phyloP scores from a whole-genome alignment of 1,140 invertebrate genomes.

The Conus ventricosus region DNA sequence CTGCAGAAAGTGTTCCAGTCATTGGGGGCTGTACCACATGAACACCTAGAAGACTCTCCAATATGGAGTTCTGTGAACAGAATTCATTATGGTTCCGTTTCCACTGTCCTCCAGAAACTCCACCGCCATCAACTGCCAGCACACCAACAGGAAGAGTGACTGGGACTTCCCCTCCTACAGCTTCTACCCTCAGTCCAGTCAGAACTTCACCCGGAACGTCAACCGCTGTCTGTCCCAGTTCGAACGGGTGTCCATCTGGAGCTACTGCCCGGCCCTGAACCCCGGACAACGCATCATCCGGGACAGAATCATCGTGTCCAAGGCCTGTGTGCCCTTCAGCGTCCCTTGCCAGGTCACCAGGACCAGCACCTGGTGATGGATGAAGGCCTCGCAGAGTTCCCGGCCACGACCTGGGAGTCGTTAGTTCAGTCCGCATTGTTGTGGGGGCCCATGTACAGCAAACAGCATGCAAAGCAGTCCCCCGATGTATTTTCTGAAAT shows the following conservation, averaged over 20 bases:
- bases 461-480: too few relatives aligned
- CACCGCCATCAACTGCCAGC: not conserved
- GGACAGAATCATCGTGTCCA: slow-evolving; percentile 16
- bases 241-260: not conserved
- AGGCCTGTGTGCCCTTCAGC: not conserved
- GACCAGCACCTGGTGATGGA: not conserved
- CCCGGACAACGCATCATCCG: not conserved
- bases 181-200: not conserved
- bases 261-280: not conserved
- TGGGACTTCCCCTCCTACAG: not conserved
- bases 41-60: too few relatives aligned
- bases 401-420: too few relatives aligned
- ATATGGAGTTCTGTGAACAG: too few relatives aligned
- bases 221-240: slow-evolving; percentile 2
- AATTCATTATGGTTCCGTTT: too few relatives aligned
- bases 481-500: too few relatives aligned
- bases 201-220: not conserved
- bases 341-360: slow-evolving; percentile 1
- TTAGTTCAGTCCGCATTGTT: too few relatives aligned
- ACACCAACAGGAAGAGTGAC: not conserved
- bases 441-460: too few relatives aligned
- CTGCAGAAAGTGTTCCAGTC: too few relatives aligned
- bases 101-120: not conserved
- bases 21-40: too few relatives aligned
- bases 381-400: too few relatives aligned